Evolutionary conservation across 2,113 vertebrate genomes (phyloP), one percentile per base, ranked within the genome.

Genomic region (Scortum barcoo): DNA sequence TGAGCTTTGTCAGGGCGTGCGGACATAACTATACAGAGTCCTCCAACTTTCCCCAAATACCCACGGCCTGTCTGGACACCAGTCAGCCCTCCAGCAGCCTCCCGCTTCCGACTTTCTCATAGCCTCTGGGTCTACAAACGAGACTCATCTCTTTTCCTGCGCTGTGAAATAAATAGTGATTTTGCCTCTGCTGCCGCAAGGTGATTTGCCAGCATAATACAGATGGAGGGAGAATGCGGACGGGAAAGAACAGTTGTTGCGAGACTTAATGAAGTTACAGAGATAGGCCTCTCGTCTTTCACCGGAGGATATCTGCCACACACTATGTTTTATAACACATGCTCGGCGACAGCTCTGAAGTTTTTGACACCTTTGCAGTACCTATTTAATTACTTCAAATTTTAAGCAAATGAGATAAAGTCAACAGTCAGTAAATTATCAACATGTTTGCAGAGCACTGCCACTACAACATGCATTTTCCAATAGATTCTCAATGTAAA

Each of bases 41-140:
- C 65, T 83, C 85, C 51, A 85, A 83, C 86, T 89, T 89, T 79
- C 50, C 72, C 76, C 76, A 66, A 46, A 80, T 73, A 72, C 83
- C 84, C 77, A 66, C 66, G 26, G 4, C 86, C 77, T 91, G 83
- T 93, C 89, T 91, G 87, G 91, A 92, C 86, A 75, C 82, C 70
- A 84, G 76, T 90, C 83, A 83, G 71, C 76, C 50, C 40, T 44
- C 76, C 70, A 81, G 84, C 76, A 85, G 69, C 76, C 40, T 68
- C 67, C 72, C 20, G 53, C 84, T 83, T 83, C 61, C 1, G 14
- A 79, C 67, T 70, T 63, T 68, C 74, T 90, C 42, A 50, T 12
- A 81, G 76, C 82, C 72, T 80, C 73, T 58, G 80, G 84, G 78
- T 90, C 81, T 54, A 79, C 87, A 89, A 90, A 87, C 80, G 60